Evolutionary conservation across 2,888 invertebrate genomes (phyloP).

Genomic region (Stenodema calcarata): DNA sequence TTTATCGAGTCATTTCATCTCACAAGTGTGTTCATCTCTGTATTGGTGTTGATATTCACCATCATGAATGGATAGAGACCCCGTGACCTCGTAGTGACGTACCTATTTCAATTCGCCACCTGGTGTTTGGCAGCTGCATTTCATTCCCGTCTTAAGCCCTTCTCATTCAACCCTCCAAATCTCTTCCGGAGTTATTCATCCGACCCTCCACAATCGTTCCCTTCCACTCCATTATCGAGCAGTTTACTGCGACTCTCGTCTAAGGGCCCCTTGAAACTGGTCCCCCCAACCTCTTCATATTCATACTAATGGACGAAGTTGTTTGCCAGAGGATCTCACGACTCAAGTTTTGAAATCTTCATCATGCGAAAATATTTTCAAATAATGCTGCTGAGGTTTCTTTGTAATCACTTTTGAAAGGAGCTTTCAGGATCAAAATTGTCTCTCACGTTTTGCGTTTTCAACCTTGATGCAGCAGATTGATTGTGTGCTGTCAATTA

Average conservation of each 20-base stretch:
- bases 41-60: neutral
- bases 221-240: neutral
- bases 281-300: neutral
- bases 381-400: too few relatives aligned
- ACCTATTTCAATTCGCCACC: neutral
- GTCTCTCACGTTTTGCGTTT: too few relatives aligned
- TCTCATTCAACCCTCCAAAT: neutral
- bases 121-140: neutral
- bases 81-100: neutral
- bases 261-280: neutral
- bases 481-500: too few relatives aligned
- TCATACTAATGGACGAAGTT: neutral
- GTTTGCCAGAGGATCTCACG: neutral
- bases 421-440: too few relatives aligned
- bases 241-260: neutral
- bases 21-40: too few relatives aligned
- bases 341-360: neutral
- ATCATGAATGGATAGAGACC: neutral
- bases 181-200: neutral
- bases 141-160: neutral
- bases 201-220: neutral
- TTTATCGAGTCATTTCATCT: too few relatives aligned
- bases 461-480: too few relatives aligned
- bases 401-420: too few relatives aligned
- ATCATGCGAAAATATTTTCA: too few relatives aligned